Conservation (phyloP, 2,888 invertebrate species). For the Eupithecia exiguata region DNA sequence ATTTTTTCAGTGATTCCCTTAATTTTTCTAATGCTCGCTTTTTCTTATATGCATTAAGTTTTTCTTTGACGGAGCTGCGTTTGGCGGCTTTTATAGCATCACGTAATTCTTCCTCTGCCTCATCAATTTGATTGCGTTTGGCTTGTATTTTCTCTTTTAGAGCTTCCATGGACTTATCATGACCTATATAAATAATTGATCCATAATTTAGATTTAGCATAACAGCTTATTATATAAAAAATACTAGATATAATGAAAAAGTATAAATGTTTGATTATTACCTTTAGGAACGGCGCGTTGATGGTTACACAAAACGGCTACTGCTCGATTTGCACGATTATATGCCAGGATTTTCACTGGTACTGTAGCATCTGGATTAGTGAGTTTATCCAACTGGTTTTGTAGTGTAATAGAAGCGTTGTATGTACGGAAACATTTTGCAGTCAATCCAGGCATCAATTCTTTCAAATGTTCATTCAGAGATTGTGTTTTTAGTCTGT, state of each 20-base stretch:
- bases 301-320: slow-evolving; percentile 99
- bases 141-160: slow-evolving; percentile 96
- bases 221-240: neutral
- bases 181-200: slow-evolving; percentile 57
- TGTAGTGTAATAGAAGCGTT: slow-evolving; percentile 99
- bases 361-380: slow-evolving; percentile 89
- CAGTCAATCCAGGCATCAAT: slow-evolving; percentile 97
- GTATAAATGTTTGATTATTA: slow-evolving; percentile 59
- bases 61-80: slow-evolving; percentile 92
- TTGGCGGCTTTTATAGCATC: slow-evolving; percentile 92
- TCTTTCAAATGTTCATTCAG: slow-evolving; percentile 99
- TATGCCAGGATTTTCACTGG: slow-evolving; percentile 96
- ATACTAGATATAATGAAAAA: neutral
- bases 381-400: slow-evolving; percentile 96
- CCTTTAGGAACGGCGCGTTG: slow-evolving; percentile 99
- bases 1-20: slow-evolving; percentile 94
- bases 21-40: slow-evolving; percentile 93
- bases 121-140: slow-evolving; percentile 93
- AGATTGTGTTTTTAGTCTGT: slow-evolving; percentile 96
- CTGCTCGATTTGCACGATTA: slow-evolving; percentile 98
- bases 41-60: slow-evolving; percentile 92
- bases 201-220: neutral
- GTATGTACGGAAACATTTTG: slow-evolving; percentile 99
- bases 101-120: slow-evolving; percentile 92
- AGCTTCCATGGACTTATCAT: slow-evolving; percentile 97